Conservation (phyloP, 35 echinoderm and acorn worm genomes). For the Ophiothrix spiculata region DNA sequence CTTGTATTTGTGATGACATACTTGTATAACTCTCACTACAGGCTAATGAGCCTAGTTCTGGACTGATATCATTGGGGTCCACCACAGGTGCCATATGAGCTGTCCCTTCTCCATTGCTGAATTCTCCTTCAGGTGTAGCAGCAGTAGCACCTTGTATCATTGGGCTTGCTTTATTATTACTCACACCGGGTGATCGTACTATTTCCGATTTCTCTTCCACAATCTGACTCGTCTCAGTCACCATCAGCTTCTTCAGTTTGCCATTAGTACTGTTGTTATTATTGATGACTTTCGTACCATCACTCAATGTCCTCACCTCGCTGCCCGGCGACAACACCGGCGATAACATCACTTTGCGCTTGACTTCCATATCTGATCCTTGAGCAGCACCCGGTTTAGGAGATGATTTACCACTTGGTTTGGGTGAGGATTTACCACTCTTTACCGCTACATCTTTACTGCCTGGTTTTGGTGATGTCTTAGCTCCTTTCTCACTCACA, state of each 20-base stretch:
- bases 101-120: not conserved
- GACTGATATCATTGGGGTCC: not conserved
- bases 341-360: not conserved
- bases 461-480: not conserved
- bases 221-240: not conserved
- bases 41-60: not conserved
- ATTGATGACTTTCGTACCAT: not conserved
- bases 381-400: not conserved
- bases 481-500: not conserved
- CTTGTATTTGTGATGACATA: not conserved
- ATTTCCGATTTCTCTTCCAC: not conserved
- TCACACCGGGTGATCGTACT: not conserved
- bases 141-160: not conserved
- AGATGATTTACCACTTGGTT: not conserved
- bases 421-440: not conserved
- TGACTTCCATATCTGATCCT: not conserved
- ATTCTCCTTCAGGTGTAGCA: not conserved
- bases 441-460: not conserved
- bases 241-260: not conserved
- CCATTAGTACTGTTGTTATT: not conserved
- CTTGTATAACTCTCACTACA: not conserved
- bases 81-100: not conserved
- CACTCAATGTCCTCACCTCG: not conserved
- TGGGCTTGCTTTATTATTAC: not conserved
- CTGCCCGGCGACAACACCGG: not conserved